phyloP scores from a whole-genome alignment of 2,888 invertebrate species.

The Pterostichus madidus region DNA sequence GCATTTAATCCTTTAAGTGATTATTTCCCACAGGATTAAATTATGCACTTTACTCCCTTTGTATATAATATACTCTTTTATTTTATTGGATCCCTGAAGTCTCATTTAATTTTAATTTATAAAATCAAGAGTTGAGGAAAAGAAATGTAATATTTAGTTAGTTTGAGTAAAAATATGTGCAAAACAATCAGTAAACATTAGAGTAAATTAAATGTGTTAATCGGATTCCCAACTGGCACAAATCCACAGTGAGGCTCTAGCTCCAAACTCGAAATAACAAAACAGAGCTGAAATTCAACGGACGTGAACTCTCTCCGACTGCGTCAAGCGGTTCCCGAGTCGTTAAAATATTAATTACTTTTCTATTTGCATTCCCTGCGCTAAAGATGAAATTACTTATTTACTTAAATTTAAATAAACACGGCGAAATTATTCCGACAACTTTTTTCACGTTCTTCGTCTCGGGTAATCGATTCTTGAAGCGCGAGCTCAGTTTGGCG shows the following conservation, averaged over 20 bases:
- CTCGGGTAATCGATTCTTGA: slow-evolving; percentile 58
- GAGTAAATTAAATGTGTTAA: slow-evolving; percentile 45
- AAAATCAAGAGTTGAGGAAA: too few relatives aligned
- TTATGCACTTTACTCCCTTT: too few relatives aligned
- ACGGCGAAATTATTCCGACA: slow-evolving; percentile 62
- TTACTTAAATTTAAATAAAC: slow-evolving; percentile 66
- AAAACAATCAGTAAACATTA: slow-evolving; percentile 39
- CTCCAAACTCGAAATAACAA: slow-evolving; percentile 32
- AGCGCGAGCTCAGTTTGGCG: slow-evolving; percentile 2
- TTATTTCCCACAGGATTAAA: too few relatives aligned
- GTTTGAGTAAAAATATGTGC: slow-evolving; percentile 3
- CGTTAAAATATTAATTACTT: slow-evolving; percentile 66
- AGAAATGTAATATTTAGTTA: too few relatives aligned
- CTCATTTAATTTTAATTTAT: too few relatives aligned
- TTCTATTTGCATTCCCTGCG: slow-evolving; percentile 62
- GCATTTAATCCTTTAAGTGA: too few relatives aligned
- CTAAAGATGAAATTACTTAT: slow-evolving; percentile 65
- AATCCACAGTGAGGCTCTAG: neutral
- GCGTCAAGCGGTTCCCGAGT: slow-evolving; percentile 37
- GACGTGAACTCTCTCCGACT: neutral
- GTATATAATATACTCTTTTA: too few relatives aligned
- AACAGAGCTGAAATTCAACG: slow-evolving; percentile 25
- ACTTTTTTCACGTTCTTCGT: slow-evolving; percentile 52
- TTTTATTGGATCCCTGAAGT: too few relatives aligned
- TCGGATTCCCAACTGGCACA: slow-evolving; percentile 36